Base-by-base conservation (phyloP, 2,113 vertebrate genomes). In the Callipepla squamata region DNA sequence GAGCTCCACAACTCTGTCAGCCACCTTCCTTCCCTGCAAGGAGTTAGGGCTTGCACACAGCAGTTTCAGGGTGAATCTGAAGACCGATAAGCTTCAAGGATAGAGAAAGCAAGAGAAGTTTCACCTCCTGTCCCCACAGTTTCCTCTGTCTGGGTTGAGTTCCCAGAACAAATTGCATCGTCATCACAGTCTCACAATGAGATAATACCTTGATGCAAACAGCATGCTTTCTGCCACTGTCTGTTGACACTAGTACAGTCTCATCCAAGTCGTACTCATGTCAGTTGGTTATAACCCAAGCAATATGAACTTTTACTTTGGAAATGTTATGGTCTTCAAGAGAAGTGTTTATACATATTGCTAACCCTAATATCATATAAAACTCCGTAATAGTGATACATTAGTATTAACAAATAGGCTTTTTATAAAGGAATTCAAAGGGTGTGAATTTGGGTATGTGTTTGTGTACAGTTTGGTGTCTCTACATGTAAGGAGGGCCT, bases 141-240 rank as follows among this genome's bases (percentile, higher is more conserved):
- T 96, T 93, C 92, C 91, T 94, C 87, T 87, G 66, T 82, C 78
- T 89, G 70, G 62, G 55, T 72, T 89, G 59, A 32, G 72, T 89
- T 93, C 78, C 63, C 65, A 84, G 89, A 93, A 95, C 77, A 92
- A 81, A 87, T 28, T 67, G 14, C 50, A 22, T 87, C 80, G 77
- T 89, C 55, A 66, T 30, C 1, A 5, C 66, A 75, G 23, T 26
- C 44, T 82, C 78, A 53, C 14, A 62, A 25, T 34, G 92, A 87
- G 53, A 79, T 34, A 70, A 58, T 65, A 55, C 36, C 4, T 0
- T 66, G 66, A 80, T 93, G 63, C 32, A 90, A 80, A 82, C 4
- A 84, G 26, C 36, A 3, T 72, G 62, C 45, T 65, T 45, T 75
- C 90, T 89, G 62, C 44, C 66, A 51, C 69, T 42, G 55, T 1